Evolutionary conservation across 2,113 vertebrate genomes (phyloP).

Genomic region (Oophaga pumilio): DNA sequence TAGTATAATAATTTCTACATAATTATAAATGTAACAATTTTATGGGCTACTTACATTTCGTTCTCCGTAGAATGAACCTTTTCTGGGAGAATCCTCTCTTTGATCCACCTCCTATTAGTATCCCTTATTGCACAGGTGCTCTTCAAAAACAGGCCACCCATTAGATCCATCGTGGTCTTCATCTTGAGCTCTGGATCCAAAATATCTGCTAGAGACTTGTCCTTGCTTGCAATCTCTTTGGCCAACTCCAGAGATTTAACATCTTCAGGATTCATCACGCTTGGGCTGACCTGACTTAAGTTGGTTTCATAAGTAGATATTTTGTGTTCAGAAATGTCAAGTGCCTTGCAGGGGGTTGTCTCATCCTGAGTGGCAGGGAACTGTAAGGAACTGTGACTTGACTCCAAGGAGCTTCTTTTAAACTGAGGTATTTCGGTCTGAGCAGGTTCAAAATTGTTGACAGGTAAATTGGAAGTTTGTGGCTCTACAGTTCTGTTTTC

Average conservation of each 20-base stretch:
- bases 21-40: not conserved
- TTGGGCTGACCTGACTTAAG: conserved; percentile 46
- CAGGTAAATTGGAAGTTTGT: conserved; percentile 15
- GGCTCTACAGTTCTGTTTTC: conserved; percentile 38
- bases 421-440: conserved; percentile 38
- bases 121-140: conserved; percentile 67
- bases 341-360: conserved; percentile 34
- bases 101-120: conserved; percentile 64
- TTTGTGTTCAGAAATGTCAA: conserved; percentile 13
- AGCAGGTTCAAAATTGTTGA: conserved; percentile 7
- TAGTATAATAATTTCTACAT: not conserved
- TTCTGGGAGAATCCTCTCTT: conserved; percentile 62
- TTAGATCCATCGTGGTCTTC: conserved; percentile 87
- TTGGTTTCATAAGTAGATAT: not conserved
- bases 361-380: conserved; percentile 24
- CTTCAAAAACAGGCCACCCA: conserved; percentile 87
- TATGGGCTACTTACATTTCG: conserved; percentile 33
- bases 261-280: conserved; percentile 79
- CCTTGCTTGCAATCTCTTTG: conserved; percentile 82
- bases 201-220: conserved; percentile 84
- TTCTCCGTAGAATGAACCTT: not conserved
- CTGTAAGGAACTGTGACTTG: not conserved
- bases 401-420: conserved; percentile 37
- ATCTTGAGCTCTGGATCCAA: conserved; percentile 83
- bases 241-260: conserved; percentile 80